These are phyloP conservation scores for Schizopygopsis pylzovi DNA, from an alignment of 2,797 vertebrate genomes.

Conservation along the genomic window DNA sequence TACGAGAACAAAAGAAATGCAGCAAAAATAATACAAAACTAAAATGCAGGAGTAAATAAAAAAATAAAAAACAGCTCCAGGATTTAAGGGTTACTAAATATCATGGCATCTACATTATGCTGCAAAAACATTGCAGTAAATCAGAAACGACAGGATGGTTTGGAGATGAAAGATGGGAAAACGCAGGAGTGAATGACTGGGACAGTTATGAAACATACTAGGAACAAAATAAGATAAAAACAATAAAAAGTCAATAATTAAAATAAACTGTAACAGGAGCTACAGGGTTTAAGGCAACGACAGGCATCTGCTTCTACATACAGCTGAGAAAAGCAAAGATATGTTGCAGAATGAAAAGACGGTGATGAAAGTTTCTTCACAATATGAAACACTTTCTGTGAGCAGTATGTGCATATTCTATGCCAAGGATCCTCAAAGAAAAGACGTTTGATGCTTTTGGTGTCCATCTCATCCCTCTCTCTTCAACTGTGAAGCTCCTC, in stretches of 20 bases:
- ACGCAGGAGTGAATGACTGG: background rate
- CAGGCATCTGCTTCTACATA: background rate
- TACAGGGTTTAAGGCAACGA: background rate
- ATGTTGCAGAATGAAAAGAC: conserved; percentile 6
- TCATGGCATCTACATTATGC: conserved; percentile 25
- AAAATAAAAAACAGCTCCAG: background rate
- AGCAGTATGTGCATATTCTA: background rate
- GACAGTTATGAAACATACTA: background rate
- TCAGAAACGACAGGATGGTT: conserved; percentile 55
- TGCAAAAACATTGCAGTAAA: conserved; percentile 28
- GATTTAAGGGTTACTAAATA: conserved; percentile 15
- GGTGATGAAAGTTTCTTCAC: background rate
- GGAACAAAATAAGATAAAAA: background rate
- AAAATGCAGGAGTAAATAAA: background rate
- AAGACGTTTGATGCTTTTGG: background rate
- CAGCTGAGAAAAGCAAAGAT: background rate
- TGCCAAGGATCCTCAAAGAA: background rate
- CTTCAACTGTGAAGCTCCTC: background rate
- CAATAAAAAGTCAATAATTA: background rate
- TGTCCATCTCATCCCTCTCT: background rate
- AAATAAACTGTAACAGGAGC: background rate
- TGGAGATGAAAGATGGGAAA: background rate
- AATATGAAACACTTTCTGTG: background rate
- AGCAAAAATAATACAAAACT: background rate
- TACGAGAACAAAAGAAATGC: background rate